phyloP scores from a whole-genome alignment of 2,113 vertebrate genomes.

The Toxotes jaculatrix region DNA sequence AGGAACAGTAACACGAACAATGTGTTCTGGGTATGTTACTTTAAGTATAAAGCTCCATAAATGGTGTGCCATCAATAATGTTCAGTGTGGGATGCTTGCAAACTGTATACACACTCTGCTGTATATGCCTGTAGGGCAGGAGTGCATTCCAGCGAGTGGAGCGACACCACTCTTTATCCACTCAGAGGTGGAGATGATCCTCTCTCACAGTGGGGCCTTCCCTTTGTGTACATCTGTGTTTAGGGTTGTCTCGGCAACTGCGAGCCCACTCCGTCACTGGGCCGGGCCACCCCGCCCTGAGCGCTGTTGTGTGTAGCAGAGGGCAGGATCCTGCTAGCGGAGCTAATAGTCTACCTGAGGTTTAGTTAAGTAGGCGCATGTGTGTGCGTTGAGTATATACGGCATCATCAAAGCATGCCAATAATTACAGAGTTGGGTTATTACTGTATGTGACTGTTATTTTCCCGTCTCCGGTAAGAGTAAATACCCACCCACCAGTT shows the following conservation, averaged over 20 bases:
- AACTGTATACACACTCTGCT: conserved; percentile 63
- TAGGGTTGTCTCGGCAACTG: conserved; percentile 70
- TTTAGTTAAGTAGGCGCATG: conserved; percentile 67
- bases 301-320: conserved; percentile 36
- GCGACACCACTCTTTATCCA: conserved; percentile 69
- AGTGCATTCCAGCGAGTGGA: conserved; percentile 69
- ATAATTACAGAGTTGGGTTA: conserved; percentile 89
- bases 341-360: conserved; percentile 74
- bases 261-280: conserved; percentile 44
- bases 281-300: conserved; percentile 54
- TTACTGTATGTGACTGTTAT: conserved; percentile 86
- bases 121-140: conserved; percentile 70
- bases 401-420: conserved; percentile 81
- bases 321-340: conserved; percentile 55
- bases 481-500: conserved; percentile 88
- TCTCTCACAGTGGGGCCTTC: conserved; percentile 57
- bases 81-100: conserved; percentile 67
- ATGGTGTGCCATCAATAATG: conserved; percentile 73
- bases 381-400: conserved; percentile 65
- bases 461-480: conserved; percentile 89
- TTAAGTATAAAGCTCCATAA: conserved; percentile 43
- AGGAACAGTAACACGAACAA: conserved; percentile 9
- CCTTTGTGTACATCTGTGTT: conserved; percentile 79
- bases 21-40: not conserved
- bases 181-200: conserved; percentile 76